Conservation (phyloP, 2,888 invertebrate species). For the Tethea ocularis region DNA sequence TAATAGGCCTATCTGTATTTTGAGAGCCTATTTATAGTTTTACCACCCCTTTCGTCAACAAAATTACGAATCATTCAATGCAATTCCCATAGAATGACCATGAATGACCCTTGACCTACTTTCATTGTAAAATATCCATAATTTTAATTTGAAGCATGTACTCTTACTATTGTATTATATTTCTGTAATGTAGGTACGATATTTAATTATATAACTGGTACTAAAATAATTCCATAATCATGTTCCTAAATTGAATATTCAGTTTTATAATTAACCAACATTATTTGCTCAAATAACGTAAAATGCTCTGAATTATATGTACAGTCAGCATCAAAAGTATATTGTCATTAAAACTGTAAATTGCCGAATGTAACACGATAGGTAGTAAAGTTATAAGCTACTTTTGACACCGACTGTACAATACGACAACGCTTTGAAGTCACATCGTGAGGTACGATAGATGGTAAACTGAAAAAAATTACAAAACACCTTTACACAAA, state of each 20-base stretch:
- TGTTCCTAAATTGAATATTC: background rate
- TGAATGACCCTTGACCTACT: too few relatives aligned
- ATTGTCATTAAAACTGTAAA: too few relatives aligned
- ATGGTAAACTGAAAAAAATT: too few relatives aligned
- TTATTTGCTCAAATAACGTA: background rate
- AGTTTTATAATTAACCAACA: background rate
- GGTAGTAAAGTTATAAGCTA: too few relatives aligned
- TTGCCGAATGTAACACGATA: too few relatives aligned
- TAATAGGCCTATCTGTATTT: background rate
- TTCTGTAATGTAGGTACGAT: background rate
- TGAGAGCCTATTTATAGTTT: background rate
- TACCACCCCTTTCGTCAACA: background rate
- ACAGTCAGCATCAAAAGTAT: too few relatives aligned
- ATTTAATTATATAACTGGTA: background rate
- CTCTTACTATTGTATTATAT: constrained; percentile 1
- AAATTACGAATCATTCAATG: background rate
- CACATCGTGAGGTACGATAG: too few relatives aligned
- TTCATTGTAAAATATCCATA: too few relatives aligned
- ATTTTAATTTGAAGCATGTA: background rate
- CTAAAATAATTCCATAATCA: constrained; percentile 1
- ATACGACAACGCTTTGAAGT: background rate
- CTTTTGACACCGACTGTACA: background rate
- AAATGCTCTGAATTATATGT: background rate
- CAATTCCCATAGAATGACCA: background rate
- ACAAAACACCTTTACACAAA: too few relatives aligned